Conservation (phyloP, 2,888 invertebrate species). For the Rhagonycha fulva region DNA sequence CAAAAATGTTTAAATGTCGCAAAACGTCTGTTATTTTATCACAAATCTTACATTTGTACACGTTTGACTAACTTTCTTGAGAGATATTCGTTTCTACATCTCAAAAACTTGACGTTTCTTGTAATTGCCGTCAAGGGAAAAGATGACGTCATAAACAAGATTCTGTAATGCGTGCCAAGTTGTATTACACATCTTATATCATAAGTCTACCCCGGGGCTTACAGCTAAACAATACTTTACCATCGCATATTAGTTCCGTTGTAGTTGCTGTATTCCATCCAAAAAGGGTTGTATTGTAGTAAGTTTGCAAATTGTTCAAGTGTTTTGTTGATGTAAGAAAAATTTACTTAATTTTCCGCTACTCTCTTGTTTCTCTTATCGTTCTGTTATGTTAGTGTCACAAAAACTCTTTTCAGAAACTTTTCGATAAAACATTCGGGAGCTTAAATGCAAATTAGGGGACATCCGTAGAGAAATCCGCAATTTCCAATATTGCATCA, state of each 20-base stretch:
- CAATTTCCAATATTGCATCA: background rate
- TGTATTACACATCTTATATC: conserved; percentile 19
- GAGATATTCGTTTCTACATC: conserved; percentile 26
- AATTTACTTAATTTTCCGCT: background rate
- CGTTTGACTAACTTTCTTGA: conserved; percentile 18
- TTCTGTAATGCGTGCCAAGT: conserved; percentile 20
- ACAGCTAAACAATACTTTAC: background rate
- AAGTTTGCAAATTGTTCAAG: background rate
- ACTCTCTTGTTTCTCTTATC: background rate
- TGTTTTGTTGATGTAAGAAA: background rate
- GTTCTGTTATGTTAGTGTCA: background rate
- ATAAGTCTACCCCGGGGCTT: conserved; percentile 19
- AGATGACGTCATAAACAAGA: conserved; percentile 18
- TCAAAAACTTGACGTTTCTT: conserved; percentile 26
- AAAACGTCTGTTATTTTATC: conserved; percentile 9
- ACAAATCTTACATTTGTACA: conserved; percentile 9
- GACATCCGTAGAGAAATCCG: background rate
- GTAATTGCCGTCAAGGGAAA: conserved; percentile 24
- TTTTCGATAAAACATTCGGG: background rate
- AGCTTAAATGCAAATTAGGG: background rate
- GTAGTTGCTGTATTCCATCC: background rate
- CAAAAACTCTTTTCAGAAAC: background rate
- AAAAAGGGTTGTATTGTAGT: background rate
- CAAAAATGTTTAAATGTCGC: background rate
- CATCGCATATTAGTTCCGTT: background rate